A percentile compares a stretch with the other conserved stretches of the same genome.
Evolutionary conservation across 1,140 invertebrate genomes (phyloP).

Genomic region (Nebria ingens): DNA sequence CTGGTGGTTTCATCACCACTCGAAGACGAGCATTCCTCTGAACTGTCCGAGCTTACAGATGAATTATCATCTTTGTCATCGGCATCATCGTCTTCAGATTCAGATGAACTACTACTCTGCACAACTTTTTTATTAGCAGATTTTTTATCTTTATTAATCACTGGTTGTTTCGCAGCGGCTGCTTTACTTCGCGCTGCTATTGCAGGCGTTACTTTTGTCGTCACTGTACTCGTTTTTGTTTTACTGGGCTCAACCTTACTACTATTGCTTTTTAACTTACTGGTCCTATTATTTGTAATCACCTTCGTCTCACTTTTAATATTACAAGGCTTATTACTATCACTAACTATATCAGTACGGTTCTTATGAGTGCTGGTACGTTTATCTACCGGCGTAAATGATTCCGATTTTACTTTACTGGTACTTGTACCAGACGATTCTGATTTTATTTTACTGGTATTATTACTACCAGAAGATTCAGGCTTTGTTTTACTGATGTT

Average conservation of each 20-base stretch:
- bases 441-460: not conserved
- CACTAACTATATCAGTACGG: not conserved
- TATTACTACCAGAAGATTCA: not conserved
- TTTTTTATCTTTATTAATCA: not conserved
- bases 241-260: not conserved
- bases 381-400: too few species aligned
- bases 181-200: not conserved
- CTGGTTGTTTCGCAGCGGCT: not conserved
- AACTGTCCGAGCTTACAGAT: conserved; percentile 20
- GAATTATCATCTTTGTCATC: conserved; percentile 17
- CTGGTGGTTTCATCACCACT: conserved; percentile 6
- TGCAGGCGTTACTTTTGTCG: not conserved
- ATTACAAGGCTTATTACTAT: not conserved
- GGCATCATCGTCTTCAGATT: conserved; percentile 17
- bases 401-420: too few species aligned
- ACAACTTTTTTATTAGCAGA: not conserved
- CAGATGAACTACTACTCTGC: not conserved
- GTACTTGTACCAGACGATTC: too few species aligned
- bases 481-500: not conserved
- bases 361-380: not conserved
- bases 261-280: not conserved
- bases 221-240: not conserved
- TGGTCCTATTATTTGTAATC: not conserved
- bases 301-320: too few species aligned
- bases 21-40: conserved; percentile 12